Evolutionary conservation across 1,140 invertebrate genomes (phyloP).

Genomic region (Drosophila ogumai): DNA sequence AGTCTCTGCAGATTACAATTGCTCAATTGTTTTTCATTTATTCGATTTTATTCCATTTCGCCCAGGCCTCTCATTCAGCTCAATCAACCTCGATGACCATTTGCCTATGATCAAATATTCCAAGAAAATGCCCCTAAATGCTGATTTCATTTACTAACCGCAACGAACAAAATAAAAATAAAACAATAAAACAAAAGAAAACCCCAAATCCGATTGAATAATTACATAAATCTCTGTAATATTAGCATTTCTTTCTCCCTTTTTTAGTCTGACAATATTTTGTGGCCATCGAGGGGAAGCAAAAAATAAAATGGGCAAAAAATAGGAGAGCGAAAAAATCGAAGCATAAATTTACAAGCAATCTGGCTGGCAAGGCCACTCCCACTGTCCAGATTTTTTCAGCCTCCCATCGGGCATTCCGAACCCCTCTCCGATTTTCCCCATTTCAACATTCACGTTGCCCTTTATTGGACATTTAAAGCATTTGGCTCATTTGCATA

Average conservation of each 20-base stretch:
- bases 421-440: neutral
- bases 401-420: neutral
- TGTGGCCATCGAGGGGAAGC: constrained; percentile 11
- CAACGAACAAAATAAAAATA: constrained; percentile 30
- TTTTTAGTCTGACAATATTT: constrained; percentile 49
- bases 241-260: constrained; percentile 67
- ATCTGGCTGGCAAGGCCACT: constrained; percentile 51
- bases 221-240: constrained; percentile 77
- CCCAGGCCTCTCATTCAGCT: neutral
- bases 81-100: constrained; percentile 28
- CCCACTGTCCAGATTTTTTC: constrained; percentile 49
- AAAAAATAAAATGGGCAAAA: constrained; percentile 31
- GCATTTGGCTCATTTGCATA: constrained; percentile 80
- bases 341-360: constrained; percentile 81
- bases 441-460: constrained; percentile 44
- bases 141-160: constrained; percentile 66
- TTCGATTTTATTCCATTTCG: constrained; percentile 22
- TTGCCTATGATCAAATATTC: constrained; percentile 56
- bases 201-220: constrained; percentile 75
- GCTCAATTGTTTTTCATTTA: constrained; percentile 15
- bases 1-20: neutral
- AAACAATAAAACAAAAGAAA: constrained; percentile 42
- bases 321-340: constrained; percentile 58
- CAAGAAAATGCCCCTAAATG: constrained; percentile 48
- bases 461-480: constrained; percentile 81